phyloP scores from a whole-genome alignment of 37 sponge, comb jelly and placozoan genomes.

The Cliona cf. orientalis region DNA sequence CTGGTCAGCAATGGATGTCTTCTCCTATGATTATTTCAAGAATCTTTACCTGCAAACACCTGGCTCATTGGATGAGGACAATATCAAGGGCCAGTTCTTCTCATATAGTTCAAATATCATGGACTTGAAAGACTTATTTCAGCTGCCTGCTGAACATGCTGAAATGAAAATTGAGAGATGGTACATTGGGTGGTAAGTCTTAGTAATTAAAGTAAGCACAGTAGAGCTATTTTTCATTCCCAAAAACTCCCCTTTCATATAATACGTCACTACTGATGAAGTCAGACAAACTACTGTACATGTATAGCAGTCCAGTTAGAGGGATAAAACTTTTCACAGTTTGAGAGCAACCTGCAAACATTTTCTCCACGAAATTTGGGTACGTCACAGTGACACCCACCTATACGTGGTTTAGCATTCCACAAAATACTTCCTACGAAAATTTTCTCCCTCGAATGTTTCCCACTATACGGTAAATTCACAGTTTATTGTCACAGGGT shows the following conservation, averaged over 20 bases:
- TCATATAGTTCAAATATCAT: constrained; percentile 69
- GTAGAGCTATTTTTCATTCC: too few species aligned
- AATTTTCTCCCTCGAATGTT: not conserved
- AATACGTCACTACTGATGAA: too few species aligned
- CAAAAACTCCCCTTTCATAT: too few species aligned
- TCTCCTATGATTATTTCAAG: constrained; percentile 79
- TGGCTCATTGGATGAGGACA: constrained; percentile 47
- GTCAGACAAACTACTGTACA: too few species aligned
- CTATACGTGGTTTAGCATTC: not conserved
- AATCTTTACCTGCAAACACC: constrained; percentile 56
- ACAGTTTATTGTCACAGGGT: not conserved
- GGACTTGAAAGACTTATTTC: constrained; percentile 66
- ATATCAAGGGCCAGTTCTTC: constrained; percentile 74
- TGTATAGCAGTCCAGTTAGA: too few species aligned
- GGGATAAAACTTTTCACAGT: too few species aligned
- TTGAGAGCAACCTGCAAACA: not conserved
- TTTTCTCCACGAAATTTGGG: not conserved
- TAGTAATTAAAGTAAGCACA: not conserved
- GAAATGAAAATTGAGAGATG: constrained; percentile 64
- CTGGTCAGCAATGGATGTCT: constrained; percentile 67
- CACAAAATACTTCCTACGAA: not conserved
- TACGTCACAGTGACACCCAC: not conserved
- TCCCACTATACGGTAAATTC: not conserved
- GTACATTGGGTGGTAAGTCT: constrained; percentile 94
- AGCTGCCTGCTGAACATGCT: constrained; percentile 49